Evolutionary conservation across 2,888 invertebrate genomes (phyloP), one percentile per base, ranked within the genome.

Genomic region (Arenicola marina): DNA sequence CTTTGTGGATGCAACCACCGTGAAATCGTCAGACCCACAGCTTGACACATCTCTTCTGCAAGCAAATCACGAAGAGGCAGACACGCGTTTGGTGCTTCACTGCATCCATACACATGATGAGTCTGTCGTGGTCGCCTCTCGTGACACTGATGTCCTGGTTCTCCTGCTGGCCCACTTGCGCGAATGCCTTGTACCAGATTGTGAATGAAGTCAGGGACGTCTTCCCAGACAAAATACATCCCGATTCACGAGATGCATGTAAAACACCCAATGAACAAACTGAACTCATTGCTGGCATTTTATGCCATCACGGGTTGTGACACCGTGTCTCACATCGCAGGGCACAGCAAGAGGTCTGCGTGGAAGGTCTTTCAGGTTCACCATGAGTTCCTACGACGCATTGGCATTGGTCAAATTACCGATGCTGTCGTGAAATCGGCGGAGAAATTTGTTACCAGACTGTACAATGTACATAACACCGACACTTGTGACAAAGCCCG

Each of bases 11-110:
- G 56, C 56, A 24, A 59, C 59, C 21, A 59, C 32, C 18, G 59
- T 59, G 32, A 58, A 59, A 34, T 59, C 59, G 33, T 59, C 59
- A 15, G 56, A 59, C 26, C 56, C 43, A n/a, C 21, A 18, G 4
- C 11, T 38, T 7, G 56, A 56, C 26, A 11, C 38, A 4, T 56
- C 56, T 4, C 11, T 7, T 15, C 43, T 56, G 7, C 21, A n/a
- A 38, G 33, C 38, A 7, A 24, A 56, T 38, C 56, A 56, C 26
- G 56, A 56, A 26, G 56, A 56, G 43, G 56, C 38, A 11, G 56
- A 56, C 26, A 56, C 56, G 4, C 33, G 56, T 4, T 11, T 56
- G n/a, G 24, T 56, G 11, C 26, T 56, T 4, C 56, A 56, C 21
- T 53, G 53, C 21, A 53, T 31, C 21, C 53, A 53, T 29, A 31